These are phyloP conservation scores for Cottoperca gobio DNA, from an alignment of 2,797 vertebrate species.

Conservation along the genomic window DNA sequence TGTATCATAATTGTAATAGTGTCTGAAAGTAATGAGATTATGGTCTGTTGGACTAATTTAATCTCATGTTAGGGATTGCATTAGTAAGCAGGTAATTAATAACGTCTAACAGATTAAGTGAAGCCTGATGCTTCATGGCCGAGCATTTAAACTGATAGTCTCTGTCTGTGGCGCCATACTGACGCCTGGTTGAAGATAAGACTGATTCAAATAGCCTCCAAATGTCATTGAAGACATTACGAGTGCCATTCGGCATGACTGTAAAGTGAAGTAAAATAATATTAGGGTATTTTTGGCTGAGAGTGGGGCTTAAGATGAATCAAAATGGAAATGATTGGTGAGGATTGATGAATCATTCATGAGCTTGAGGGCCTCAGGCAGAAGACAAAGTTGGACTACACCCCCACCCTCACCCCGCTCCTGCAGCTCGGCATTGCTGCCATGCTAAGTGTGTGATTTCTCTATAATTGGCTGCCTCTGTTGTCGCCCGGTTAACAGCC, in stretches of 20 bases:
- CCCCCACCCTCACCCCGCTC: slow-evolving; percentile 17
- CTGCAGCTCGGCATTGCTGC: slow-evolving; percentile 20
- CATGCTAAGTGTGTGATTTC: slow-evolving; percentile 55
- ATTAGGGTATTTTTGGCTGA: slow-evolving; percentile 53
- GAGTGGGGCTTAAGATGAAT: slow-evolving; percentile 58
- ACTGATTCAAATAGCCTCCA: slow-evolving; percentile 63
- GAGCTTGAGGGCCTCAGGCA: slow-evolving; percentile 48
- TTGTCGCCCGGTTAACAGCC: slow-evolving; percentile 58
- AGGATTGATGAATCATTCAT: slow-evolving; percentile 72
- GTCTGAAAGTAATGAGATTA: slow-evolving; percentile 64
- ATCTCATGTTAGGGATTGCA: slow-evolving; percentile 53
- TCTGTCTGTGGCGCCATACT: slow-evolving; percentile 47
- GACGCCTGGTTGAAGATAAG: slow-evolving; percentile 54
- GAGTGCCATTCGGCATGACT: slow-evolving; percentile 18
- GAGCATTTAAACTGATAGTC: slow-evolving; percentile 42
- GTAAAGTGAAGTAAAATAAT: slow-evolving; percentile 62
- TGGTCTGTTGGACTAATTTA: slow-evolving; percentile 47
- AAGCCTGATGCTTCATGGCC: slow-evolving; percentile 32
- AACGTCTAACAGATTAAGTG: slow-evolving; percentile 39
- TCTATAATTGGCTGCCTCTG: slow-evolving; percentile 49
- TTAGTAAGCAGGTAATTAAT: slow-evolving; percentile 64
- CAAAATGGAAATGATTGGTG: slow-evolving; percentile 61
- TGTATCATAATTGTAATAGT: slow-evolving; percentile 48
- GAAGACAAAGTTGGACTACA: slow-evolving; percentile 45
- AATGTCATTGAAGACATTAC: slow-evolving; percentile 53